Evolutionary conservation across 2,113 vertebrate genomes (phyloP).

Genomic region (Maccullochella peelii): DNA sequence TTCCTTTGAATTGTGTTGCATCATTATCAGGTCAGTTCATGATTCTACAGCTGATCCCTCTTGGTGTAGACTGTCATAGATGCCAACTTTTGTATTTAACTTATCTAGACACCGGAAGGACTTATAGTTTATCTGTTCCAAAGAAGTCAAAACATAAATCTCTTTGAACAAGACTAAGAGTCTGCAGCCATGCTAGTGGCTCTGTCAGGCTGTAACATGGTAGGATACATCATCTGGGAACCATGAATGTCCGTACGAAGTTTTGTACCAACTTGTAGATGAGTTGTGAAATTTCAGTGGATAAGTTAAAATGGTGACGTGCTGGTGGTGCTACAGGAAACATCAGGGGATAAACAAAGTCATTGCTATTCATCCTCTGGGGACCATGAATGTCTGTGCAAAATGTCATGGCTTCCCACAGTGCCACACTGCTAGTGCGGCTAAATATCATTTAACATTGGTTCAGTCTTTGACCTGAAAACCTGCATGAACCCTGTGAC

Average conservation of each 20-base stretch:
- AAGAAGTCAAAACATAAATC: background rate
- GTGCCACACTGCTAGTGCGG: background rate
- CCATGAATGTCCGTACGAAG: background rate
- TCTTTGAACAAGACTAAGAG: background rate
- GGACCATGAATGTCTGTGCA: background rate
- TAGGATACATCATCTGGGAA: no score
- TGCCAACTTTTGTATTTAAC: background rate
- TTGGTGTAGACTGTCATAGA: background rate
- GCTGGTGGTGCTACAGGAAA: background rate
- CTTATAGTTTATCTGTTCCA: background rate
- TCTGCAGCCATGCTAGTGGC: background rate
- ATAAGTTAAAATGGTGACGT: background rate
- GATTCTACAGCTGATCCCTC: background rate
- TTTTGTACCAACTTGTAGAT: background rate
- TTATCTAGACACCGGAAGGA: no score
- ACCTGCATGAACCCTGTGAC: constrained; percentile 33
- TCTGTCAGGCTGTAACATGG: no score
- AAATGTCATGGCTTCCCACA: background rate
- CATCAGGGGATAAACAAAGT: background rate
- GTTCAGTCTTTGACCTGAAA: background rate
- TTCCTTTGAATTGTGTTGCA: constrained; percentile 10
- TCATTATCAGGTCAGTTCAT: background rate
- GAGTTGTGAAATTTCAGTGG: background rate
- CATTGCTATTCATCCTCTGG: background rate
- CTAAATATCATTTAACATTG: background rate